phyloP scores from a whole-genome alignment of 2,113 vertebrate genomes.

The Catagonus wagneri region DNA sequence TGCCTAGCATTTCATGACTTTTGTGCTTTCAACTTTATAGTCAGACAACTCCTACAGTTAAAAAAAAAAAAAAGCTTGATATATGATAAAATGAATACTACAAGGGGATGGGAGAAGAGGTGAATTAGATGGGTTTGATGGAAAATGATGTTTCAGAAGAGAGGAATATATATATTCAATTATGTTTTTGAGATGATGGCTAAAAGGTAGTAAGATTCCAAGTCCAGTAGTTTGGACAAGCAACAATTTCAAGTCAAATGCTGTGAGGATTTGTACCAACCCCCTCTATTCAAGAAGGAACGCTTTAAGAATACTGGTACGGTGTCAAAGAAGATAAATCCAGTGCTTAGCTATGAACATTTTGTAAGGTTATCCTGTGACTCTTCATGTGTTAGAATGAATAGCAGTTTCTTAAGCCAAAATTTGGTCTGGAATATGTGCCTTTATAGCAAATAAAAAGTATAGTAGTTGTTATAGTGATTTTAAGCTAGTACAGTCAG shows the following conservation, averaged over 20 bases:
- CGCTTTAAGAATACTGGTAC: background rate
- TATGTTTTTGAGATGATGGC: background rate
- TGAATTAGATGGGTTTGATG: constrained; percentile 7
- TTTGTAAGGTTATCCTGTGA: constrained; percentile 32
- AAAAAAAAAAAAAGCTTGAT: background rate
- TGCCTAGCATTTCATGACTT: background rate
- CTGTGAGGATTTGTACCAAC: background rate
- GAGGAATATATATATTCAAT: background rate
- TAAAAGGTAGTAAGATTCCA: background rate
- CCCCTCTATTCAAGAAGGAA: background rate
- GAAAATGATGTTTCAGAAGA: constrained; percentile 20
- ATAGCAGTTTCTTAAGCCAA: background rate
- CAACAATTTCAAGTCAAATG: background rate
- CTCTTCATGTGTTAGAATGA: constrained; percentile 28
- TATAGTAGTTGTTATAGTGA: background rate
- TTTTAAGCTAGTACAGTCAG: constrained; percentile 25
- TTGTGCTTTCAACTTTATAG: constrained; percentile 7
- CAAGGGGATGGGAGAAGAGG: background rate
- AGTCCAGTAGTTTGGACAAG: background rate
- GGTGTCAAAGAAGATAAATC: constrained; percentile 1
- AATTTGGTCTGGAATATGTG: constrained; percentile 43
- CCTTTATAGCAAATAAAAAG: constrained; percentile 55
- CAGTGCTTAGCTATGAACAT: background rate
- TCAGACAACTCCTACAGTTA: background rate
- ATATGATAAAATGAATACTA: constrained; percentile 11